phyloP scores from a whole-genome alignment of 1,140 invertebrate genomes.

The Zophobas atratus region DNA sequence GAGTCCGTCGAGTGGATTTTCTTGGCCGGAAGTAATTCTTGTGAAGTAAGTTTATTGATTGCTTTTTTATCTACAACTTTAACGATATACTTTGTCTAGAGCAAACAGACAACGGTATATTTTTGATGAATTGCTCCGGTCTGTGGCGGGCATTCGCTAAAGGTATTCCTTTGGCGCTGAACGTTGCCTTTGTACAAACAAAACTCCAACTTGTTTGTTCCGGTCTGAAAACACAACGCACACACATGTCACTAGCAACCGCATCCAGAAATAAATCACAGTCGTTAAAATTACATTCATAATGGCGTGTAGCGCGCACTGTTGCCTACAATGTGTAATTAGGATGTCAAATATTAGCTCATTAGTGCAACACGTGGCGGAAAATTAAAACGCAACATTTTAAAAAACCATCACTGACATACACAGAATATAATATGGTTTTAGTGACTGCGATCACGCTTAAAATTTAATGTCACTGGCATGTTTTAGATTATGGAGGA shows the following conservation, averaged over 20 bases:
- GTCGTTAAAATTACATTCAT: slow-evolving; percentile 36
- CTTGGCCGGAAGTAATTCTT: no score
- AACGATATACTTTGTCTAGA: no score
- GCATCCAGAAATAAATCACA: slow-evolving; percentile 31
- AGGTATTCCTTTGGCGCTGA: background rate
- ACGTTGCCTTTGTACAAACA: slow-evolving; percentile 25
- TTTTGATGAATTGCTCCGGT: slow-evolving; percentile 6
- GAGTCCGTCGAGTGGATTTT: no score
- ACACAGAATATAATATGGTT: no score
- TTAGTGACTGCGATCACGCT: no score
- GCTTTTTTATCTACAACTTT: no score
- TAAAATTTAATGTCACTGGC: no score
- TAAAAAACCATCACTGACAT: no score
- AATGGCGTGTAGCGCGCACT: slow-evolving; percentile 1
- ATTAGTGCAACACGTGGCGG: slow-evolving; percentile 35
- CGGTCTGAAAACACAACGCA: slow-evolving; percentile 28
- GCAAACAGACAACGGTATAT: slow-evolving; percentile 1
- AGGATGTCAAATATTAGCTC: slow-evolving; percentile 37
- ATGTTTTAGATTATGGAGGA: no score
- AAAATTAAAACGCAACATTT: no score
- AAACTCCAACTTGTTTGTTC: slow-evolving; percentile 35
- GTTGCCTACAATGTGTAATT: slow-evolving; percentile 40
- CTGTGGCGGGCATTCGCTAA: no score
- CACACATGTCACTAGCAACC: slow-evolving; percentile 21
- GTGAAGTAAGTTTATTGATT: no score